Base-by-base conservation (phyloP, 2,113 vertebrate species). In the Mesitornis unicolor region DNA sequence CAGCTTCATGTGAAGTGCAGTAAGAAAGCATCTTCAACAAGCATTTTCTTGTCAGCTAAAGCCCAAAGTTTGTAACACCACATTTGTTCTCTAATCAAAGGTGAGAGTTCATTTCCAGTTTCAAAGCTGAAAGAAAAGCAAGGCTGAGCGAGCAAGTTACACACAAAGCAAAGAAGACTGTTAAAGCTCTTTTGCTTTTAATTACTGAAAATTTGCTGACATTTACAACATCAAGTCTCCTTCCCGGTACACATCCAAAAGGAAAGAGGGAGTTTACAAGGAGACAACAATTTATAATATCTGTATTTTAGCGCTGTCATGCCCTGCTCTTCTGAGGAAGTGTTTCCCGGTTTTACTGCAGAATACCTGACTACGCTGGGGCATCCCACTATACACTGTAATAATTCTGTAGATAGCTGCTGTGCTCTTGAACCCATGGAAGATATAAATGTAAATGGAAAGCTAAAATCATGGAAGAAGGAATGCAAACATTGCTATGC, bases 401-500 rank as follows among this genome's bases (percentile, higher is more conserved):
- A 12, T 28, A 18, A 17, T 64, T 25, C 61, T 73, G 70, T 9
- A 89, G 17, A 16, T 12, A 33, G 21, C 10, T 50, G 38, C 33
- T 42, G 29, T 26, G 26, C 54, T 54, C 21, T 17, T 67, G 48
- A 77, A 40, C 25, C 60, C 6, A 18, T 28, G 5, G 22, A 71
- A 78, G 35, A 75, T 7, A 11, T 12, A 84, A 53, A 36, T 7
- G 13, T 12, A 84, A 53, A 36, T 7, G 8, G 73, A 73, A 78
- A 53, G 16, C 36, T 42, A 33, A 78, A 77, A 18, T 56, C 38
- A 43, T 75, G 24, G 33, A 38, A 78, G 26, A 4, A 70, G 15
- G 56, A 3, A 45, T 22, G n/a, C 10, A 78, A 65, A 87, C 35
- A 50, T 15, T 78, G 51, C 25, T 61, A 57, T 0, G 0, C 24